Percentiles rank a stretch among this genome's conserved stretches.
Conservation (phyloP, 2,888 invertebrate species). For the Listrodromus nycthemerus region DNA sequence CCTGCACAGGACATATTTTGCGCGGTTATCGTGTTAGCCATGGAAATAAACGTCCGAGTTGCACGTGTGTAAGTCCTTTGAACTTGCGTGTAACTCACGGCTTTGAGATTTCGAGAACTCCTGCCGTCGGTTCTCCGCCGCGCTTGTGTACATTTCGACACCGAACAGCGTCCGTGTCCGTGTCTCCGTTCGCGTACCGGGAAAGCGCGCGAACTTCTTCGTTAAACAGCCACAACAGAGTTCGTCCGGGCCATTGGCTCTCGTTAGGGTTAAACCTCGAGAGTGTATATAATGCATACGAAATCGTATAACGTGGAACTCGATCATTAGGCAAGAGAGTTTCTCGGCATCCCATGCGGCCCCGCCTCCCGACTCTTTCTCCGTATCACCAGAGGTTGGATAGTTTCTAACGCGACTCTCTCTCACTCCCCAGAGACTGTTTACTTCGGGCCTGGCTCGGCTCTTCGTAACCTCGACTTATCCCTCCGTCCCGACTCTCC, state of each 20-base stretch:
- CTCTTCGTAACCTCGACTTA: conserved; percentile 20
- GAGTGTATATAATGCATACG: conserved; percentile 7
- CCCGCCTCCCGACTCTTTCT: not conserved
- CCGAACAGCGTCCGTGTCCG: not conserved
- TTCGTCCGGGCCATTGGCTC: not conserved
- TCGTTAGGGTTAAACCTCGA: conserved; percentile 28
- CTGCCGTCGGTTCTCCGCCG: not conserved
- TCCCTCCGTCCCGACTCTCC: not conserved
- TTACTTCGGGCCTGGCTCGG: not conserved
- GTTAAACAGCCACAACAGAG: conserved; percentile 20
- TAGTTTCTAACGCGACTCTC: conserved; percentile 27
- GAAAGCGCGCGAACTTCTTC: conserved; percentile 32
- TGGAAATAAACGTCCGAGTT: conserved; percentile 55
- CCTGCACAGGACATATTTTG: conserved; percentile 35
- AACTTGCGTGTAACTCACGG: conserved; percentile 32
- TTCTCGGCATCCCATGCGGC: conserved; percentile 29
- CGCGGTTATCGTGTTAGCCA: conserved; percentile 59
- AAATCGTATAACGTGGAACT: conserved; percentile 16
- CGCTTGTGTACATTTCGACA: not conserved
- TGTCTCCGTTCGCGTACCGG: not conserved
- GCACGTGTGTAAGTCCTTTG: conserved; percentile 52
- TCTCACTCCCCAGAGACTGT: not conserved
- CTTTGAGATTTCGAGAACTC: conserved; percentile 38
- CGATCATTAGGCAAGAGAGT: conserved; percentile 35
- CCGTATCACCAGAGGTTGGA: not conserved